These are phyloP conservation scores for Alligator mississippiensis DNA, from an alignment of 2,113 vertebrate species.

Conservation along the genomic window DNA sequence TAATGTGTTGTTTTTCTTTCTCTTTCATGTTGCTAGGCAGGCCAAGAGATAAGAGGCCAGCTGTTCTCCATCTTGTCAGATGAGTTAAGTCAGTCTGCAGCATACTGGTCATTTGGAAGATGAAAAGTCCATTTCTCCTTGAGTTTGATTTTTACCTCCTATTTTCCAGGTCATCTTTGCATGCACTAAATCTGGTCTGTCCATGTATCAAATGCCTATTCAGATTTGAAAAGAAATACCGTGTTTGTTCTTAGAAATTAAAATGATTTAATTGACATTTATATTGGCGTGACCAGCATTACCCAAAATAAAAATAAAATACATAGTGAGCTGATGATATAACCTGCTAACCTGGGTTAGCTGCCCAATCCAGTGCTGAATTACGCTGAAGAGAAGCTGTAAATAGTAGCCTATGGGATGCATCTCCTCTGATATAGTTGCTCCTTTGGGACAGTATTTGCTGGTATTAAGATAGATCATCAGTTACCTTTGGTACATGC, in stretches of 20 bases:
- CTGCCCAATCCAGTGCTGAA: no score
- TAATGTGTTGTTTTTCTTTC: conserved; percentile 71
- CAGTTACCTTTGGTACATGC: no score
- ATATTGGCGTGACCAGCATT: no score
- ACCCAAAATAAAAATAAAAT: no score
- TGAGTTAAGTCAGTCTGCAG: conserved; percentile 56
- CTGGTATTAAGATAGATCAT: no score
- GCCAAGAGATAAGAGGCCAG: conserved; percentile 68
- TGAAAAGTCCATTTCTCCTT: conserved; percentile 25
- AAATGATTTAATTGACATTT: neutral
- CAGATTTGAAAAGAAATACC: neutral
- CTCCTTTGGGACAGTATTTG: no score
- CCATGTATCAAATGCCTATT: neutral
- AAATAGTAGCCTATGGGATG: no score
- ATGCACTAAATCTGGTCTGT: neutral
- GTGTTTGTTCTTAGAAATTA: neutral
- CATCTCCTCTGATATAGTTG: no score
- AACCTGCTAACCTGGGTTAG: no score
- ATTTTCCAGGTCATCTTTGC: conserved; percentile 43
- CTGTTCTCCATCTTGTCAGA: conserved; percentile 72
- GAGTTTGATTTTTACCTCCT: conserved; percentile 20
- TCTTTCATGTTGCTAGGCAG: conserved; percentile 70
- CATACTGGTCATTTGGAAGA: conserved; percentile 43
- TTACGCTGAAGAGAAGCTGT: no score
- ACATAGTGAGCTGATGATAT: no score